Evolutionary conservation across 2,888 invertebrate genomes (phyloP), one percentile per base, ranked within the genome.

Genomic region (Drosophila bunnanda): DNA sequence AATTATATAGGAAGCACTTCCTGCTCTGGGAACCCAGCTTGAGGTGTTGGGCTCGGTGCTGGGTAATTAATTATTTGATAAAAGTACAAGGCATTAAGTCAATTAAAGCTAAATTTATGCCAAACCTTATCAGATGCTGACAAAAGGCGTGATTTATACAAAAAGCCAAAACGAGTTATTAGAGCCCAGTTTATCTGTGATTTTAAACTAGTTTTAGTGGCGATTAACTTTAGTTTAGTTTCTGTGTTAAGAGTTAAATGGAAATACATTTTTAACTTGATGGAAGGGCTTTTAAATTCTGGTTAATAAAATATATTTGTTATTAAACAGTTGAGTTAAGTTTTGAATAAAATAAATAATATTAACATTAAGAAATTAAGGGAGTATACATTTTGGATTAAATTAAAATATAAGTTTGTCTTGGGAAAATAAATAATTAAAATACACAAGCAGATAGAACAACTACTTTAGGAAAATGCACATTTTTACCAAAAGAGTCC

Each of bases 41-140:
- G 32, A 60, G 17, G 60, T 43, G 56, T 60, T 28, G 17, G 15
- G 2, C 60, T 43, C 41, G 43, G 25, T 50, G 53, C 39, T 70
- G 58, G 58, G 82, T 86, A 87, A 86, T 86, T 87, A 86, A 86
- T 85, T 86, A 81, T 85, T 76, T 82, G 82, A 87, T 85, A 78
- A 84, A 81, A 77, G 61, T 78, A 87, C 85, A 87, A 78, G 81
- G 81, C 81, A 81, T 78, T 77, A 77, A 83, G 83, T 83, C 85
- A 85, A 86, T 86, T 85, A 87, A 86, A 78, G 69, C 75, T 79
- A 76, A 82, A 86, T 86, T 85, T 86, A 85, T 85, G 82, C 79
- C 83, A 83, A 74, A 43, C 61, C 43, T 74, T 80, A 82, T 80
- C 78, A 75, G 82, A 85, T 81, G 66, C 72, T 81, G 75, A 74